A percentile compares a stretch with the other conserved stretches of the same genome.
Conservation (phyloP, 1,140 invertebrate species). For the Eulimnadia texana region DNA sequence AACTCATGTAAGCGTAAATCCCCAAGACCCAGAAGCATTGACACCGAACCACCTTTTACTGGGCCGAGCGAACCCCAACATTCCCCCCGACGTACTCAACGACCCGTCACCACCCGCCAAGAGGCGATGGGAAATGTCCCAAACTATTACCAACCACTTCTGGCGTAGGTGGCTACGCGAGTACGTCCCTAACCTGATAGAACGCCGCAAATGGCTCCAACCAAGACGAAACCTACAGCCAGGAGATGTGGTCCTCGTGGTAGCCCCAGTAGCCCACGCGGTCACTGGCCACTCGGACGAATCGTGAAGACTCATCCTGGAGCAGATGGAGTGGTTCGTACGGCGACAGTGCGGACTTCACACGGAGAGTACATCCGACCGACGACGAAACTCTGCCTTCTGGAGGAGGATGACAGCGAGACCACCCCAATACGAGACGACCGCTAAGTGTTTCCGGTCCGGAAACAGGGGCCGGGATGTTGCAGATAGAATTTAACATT, state of each 20-base stretch:
- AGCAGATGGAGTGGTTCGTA: conserved; percentile 1
- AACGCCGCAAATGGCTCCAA: conserved; percentile 11
- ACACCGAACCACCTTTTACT: conserved; percentile 16
- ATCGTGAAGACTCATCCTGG: conserved; percentile 4
- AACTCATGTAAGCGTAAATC: neutral
- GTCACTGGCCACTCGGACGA: conserved; percentile 15
- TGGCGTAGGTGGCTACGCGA: conserved; percentile 15
- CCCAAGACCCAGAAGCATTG: conserved; percentile 2
- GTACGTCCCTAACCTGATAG: conserved; percentile 5
- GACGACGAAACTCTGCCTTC: neutral
- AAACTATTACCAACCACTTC: neutral
- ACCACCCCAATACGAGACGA: no score
- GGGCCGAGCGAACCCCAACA: conserved; percentile 1
- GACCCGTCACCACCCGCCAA: neutral
- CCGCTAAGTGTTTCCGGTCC: no score
- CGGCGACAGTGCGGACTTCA: neutral
- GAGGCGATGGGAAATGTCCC: no score
- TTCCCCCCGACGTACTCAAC: neutral
- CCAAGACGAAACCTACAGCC: neutral
- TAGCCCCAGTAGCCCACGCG: no score
- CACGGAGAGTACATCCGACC: neutral
- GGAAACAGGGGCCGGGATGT: no score
- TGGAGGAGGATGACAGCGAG: no score
- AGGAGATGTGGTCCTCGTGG: conserved; percentile 13
- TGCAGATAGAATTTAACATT: no score